phyloP scores from a whole-genome alignment of 2,797 vertebrate species.

The Psittacula derbiana region DNA sequence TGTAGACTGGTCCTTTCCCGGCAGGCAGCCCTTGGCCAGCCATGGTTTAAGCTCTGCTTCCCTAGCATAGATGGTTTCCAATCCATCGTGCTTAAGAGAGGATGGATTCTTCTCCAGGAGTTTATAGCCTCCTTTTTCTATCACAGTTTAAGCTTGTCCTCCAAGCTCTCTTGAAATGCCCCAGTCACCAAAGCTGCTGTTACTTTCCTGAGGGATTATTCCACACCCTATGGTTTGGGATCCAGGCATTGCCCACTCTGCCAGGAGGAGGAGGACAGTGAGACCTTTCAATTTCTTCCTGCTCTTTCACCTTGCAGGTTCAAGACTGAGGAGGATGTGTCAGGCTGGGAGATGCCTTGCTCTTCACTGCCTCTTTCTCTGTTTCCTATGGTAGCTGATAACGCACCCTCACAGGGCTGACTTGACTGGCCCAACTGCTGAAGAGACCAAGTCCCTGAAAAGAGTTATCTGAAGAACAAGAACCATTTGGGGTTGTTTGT shows the following conservation, averaged over 20 bases:
- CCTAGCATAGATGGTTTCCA: not conserved
- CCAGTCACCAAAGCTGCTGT: not conserved
- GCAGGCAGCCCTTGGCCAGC: not conserved
- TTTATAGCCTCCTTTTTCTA: not conserved
- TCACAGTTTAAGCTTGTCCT: not conserved
- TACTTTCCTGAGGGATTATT: not conserved
- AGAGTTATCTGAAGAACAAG: not conserved
- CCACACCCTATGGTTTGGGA: not conserved
- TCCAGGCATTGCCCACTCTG: not conserved
- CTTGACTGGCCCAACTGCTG: not conserved
- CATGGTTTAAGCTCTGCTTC: not conserved
- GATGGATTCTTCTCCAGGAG: not conserved
- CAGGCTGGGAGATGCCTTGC: not conserved
- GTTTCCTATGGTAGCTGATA: not conserved
- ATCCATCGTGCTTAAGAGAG: not conserved
- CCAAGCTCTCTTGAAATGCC: not conserved
- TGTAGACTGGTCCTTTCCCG: not conserved
- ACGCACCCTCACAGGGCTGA: not conserved
- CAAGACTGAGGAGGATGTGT: not conserved
- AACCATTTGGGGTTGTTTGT: not conserved
- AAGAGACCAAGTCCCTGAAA: not conserved
- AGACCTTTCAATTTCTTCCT: not conserved
- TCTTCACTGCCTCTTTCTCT: not conserved
- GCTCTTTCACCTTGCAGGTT: not conserved
- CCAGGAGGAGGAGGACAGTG: accelerated